Base-by-base conservation (phyloP, 2,113 vertebrate species). In the Nesoenas mayeri region DNA sequence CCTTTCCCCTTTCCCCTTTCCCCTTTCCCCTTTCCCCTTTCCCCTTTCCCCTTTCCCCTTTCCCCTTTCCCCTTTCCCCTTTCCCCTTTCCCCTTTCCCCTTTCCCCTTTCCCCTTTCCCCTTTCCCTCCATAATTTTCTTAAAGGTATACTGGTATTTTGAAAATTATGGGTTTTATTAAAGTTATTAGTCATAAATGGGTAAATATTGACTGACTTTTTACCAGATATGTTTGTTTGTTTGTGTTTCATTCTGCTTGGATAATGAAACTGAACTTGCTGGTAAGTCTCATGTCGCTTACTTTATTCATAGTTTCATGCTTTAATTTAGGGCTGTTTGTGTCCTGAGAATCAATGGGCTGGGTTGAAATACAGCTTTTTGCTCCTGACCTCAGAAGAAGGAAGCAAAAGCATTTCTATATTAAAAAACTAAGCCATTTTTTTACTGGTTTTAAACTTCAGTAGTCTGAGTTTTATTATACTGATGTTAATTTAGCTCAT, bases 241-340 rank as follows among this genome's bases (percentile, higher is more conserved):
- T 95, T 93, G 75, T 1, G 2, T 95, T 96, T 93, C 56, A 53
- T 94, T 90, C 79, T 75, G 26, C 75, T 79, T 84, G 90, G 82
- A 88, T 48, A 67, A 22, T 93, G 64, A 93, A 90, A 86, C 32
- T 72, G 48, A 81, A 42, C 26, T 88, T 75, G 15, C 40, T 92
- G 87, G 32, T 87, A 71, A 92, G 53, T 87, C 19, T 89, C 38
- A 29, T 7, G 14, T 77, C 0, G 0, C 65, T 81, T 84, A 38
- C 14, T 60, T 85, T 85, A 83, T 88, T 64, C 15, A 22, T 50
- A 40, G 26, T 90, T 94, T 58, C 10, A 1, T 83, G 42, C 22
- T 88, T 66, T 79, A 81, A 77, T 79, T 94, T 85, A 57, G 34
- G 32, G 32, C 44, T 85, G 25, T 34, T 94, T 91, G 51, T 90